A percentile compares a stretch with the other conserved stretches of the same genome.
These are phyloP conservation scores for Porites rus DNA, from an alignment of 92 coral and sea anemone species.

Conservation along the genomic window DNA sequence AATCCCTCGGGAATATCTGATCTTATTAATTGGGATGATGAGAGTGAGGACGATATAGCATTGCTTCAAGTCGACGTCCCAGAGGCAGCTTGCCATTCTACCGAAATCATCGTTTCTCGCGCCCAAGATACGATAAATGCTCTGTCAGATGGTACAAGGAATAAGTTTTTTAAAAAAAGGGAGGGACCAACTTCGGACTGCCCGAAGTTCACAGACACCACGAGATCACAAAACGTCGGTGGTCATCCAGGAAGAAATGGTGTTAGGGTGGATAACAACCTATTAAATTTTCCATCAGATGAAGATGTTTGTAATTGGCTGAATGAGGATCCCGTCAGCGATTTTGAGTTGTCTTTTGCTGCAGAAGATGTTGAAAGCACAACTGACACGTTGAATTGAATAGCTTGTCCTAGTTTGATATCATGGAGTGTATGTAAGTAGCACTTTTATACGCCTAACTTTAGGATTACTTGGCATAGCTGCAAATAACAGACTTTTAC, in stretches of 20 bases:
- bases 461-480: too few species aligned
- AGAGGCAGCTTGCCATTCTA: neutral
- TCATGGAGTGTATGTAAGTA: neutral
- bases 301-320: constrained; percentile 20
- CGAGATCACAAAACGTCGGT: neutral
- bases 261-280: neutral
- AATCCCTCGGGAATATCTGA: neutral
- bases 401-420: neutral
- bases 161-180: neutral
- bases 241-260: neutral
- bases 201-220: neutral
- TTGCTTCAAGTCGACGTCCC: neutral
- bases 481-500: too few species aligned
- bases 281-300: neutral
- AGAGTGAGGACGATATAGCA: neutral
- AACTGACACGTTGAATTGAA: too few species aligned
- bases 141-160: neutral
- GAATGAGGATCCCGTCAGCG: constrained; percentile 21
- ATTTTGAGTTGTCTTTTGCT: constrained; percentile 31
- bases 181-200: neutral
- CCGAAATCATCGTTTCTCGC: neutral
- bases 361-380: constrained; percentile 38
- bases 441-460: neutral
- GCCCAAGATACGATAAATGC: neutral
- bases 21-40: neutral